Conservation (phyloP, 2,888 invertebrate species). For the Proisotoma minuta region DNA sequence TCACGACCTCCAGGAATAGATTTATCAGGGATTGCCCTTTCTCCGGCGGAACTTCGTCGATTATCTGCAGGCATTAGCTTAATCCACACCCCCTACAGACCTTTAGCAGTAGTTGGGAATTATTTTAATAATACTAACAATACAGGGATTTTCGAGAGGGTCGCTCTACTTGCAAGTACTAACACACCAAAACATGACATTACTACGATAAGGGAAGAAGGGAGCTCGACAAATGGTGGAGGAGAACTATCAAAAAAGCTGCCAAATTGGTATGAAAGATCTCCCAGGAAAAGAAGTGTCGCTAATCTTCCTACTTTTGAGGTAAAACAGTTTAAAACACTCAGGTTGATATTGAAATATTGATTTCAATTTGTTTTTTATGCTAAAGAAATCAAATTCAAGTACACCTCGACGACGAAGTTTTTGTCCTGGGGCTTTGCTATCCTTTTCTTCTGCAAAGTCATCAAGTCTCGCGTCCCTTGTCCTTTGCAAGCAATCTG, state of each 20-base stretch:
- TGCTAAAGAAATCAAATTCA: constrained; percentile 26
- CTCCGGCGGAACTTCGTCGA: constrained; percentile 39
- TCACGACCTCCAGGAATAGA: too few relatives aligned
- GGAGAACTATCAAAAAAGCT: not conserved
- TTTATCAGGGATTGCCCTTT: too few relatives aligned
- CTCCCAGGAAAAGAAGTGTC: constrained; percentile 42
- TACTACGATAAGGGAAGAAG: constrained; percentile 39
- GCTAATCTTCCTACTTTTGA: constrained; percentile 26
- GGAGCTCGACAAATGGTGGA: not conserved
- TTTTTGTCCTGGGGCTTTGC: constrained; percentile 32
- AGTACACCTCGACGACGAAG: constrained; percentile 23
- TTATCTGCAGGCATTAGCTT: constrained; percentile 34
- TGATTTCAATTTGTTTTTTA: not conserved
- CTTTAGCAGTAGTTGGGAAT: not conserved
- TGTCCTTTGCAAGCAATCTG: constrained; percentile 36
- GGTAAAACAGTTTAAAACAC: too few relatives aligned
- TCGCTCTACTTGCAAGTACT: not conserved
- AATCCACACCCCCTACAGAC: not conserved
- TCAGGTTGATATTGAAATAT: too few relatives aligned
- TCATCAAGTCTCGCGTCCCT: constrained; percentile 42
- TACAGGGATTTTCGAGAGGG: not conserved
- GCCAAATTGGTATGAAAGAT: constrained; percentile 44
- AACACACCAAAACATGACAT: constrained; percentile 42
- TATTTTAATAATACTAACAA: not conserved
- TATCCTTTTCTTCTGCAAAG: constrained; percentile 19